Percentiles rank a stretch among this genome's conserved stretches.
Evolutionary conservation across 2,888 invertebrate species (phyloP).

Genomic region (Anthrax anthrax): DNA sequence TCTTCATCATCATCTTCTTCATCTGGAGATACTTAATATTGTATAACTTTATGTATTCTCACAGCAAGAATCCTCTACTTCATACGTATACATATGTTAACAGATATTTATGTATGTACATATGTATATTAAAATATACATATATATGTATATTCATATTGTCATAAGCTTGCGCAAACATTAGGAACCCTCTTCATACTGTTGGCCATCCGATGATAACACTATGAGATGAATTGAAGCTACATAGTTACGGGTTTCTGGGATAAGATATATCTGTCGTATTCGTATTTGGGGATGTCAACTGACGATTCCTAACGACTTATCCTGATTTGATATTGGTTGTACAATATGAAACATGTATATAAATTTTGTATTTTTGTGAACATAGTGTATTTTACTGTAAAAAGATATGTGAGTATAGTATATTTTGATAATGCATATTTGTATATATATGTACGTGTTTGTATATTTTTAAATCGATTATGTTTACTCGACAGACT

Average conservation of each 20-base stretch:
- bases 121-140: neutral
- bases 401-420: too few relatives aligned
- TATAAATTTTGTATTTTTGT: too few relatives aligned
- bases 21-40: neutral
- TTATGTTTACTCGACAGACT: too few relatives aligned
- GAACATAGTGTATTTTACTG: too few relatives aligned
- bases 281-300: slow-evolving; percentile 11
- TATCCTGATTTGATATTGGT: slow-evolving; percentile 6
- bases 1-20: too few relatives aligned
- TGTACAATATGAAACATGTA: neutral
- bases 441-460: too few relatives aligned
- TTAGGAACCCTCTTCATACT: neutral
- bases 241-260: slow-evolving; percentile 8
- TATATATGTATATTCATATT: neutral
- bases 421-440: too few relatives aligned
- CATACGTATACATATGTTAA: neutral
- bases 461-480: too few relatives aligned
- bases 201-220: neutral
- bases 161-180: slow-evolving; percentile 11
- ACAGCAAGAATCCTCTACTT: neutral
- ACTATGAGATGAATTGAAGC: slow-evolving; percentile 1
- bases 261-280: slow-evolving; percentile 13
- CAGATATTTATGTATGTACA: neutral
- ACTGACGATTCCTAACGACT: slow-evolving; percentile 3
- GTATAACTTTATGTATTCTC: slow-evolving; percentile 1